Evolutionary conservation across 2,797 vertebrate genomes (phyloP).

Genomic region (Scolopax rusticola): DNA sequence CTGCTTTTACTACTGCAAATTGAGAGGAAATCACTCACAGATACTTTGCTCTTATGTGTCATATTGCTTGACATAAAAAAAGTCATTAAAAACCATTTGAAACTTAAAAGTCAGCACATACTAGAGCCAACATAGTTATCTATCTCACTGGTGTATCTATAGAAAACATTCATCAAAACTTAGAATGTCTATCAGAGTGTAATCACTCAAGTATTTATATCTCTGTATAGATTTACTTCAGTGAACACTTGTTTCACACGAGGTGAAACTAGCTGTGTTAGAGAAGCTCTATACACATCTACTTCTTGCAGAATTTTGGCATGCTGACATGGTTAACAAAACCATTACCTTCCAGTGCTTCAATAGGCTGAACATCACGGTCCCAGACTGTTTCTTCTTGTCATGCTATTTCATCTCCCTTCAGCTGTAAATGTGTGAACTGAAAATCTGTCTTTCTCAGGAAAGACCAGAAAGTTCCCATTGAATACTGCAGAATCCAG

Average conservation of each 20-base stretch:
- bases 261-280: not conserved
- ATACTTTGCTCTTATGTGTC: not conserved
- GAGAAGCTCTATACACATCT: not conserved
- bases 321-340: not conserved
- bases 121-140: not conserved
- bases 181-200: not conserved
- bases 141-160: not conserved
- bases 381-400: not conserved
- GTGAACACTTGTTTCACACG: not conserved
- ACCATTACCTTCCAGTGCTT: not conserved
- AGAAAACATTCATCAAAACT: not conserved
- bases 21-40: not conserved
- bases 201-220: not conserved
- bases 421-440: not conserved
- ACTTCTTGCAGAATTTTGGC: not conserved
- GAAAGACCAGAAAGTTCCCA: not conserved
- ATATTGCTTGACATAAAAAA: not conserved
- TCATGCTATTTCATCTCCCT: not conserved
- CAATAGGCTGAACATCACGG: not conserved
- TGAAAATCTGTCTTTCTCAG: not conserved
- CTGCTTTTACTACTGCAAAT: not conserved
- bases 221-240: not conserved
- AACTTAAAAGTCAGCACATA: not conserved
- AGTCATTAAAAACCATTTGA: not conserved
- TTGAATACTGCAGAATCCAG: not conserved